These are phyloP conservation scores for Apeira syringaria DNA, from an alignment of 2,888 invertebrate species.

Conservation along the genomic window DNA sequence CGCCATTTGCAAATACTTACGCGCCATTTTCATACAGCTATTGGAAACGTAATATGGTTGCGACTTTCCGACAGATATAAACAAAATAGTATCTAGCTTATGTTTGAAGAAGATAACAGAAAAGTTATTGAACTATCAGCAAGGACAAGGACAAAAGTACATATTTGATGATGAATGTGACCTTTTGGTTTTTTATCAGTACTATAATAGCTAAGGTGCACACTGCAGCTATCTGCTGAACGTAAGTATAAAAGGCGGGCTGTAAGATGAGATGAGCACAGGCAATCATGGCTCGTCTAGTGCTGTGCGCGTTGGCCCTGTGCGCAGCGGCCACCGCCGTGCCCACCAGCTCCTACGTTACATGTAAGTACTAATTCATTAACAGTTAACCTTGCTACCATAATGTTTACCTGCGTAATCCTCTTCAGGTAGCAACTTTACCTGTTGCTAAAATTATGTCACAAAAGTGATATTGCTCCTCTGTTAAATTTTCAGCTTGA, in stretches of 20 bases:
- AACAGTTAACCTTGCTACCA: too few species aligned
- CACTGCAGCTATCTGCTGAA: slow-evolving; percentile 18
- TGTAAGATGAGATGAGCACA: slow-evolving; percentile 36
- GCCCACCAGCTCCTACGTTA: slow-evolving; percentile 43
- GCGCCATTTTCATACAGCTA: too few species aligned
- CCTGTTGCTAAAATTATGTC: too few species aligned
- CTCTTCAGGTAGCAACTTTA: too few species aligned
- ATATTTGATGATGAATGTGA: slow-evolving; percentile 16
- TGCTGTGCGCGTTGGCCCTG: slow-evolving; percentile 59
- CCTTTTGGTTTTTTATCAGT: slow-evolving; percentile 6
- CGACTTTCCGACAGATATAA: too few species aligned
- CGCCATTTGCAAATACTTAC: too few species aligned
- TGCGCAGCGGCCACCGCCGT: slow-evolving; percentile 54
- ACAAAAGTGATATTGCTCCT: too few species aligned
- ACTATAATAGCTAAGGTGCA: too few species aligned
- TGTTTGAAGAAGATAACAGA: background rate
- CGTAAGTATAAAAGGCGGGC: slow-evolving; percentile 42
- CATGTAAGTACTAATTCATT: slow-evolving; percentile 51
- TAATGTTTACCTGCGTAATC: too few species aligned
- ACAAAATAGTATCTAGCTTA: too few species aligned
- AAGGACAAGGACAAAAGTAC: slow-evolving; percentile 2
- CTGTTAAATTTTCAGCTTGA: too few species aligned
- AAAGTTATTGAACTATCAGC: slow-evolving; percentile 4
- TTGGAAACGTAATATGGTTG: too few species aligned
- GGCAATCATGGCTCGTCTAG: slow-evolving; percentile 61